Base-by-base conservation (phyloP, 2,797 vertebrate genomes). In the Poeciliopsis paucimaculata region DNA sequence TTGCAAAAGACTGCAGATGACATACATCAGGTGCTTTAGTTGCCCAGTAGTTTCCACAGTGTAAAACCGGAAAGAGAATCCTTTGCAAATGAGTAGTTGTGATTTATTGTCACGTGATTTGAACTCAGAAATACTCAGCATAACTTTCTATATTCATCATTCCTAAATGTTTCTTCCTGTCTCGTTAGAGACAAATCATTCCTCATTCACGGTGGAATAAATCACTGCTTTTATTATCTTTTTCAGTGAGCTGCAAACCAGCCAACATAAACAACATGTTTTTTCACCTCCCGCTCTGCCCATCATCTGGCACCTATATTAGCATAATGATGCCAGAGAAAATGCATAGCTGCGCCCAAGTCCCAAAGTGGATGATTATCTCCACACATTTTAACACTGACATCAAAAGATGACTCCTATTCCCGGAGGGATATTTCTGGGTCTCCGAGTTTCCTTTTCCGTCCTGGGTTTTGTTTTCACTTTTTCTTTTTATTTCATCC, bases 321-420 rank as follows among this genome's bases (percentile, higher is more conserved):
- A 88, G 72, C 73, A 83, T 90, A 92, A 90, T 86, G 74, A 79
- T 80, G 80, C 77, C 6, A 72, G 77, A 79, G 77, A 86, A 89
- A 88, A 87, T 90, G 76, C 87, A 85, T 77, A 80, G 86, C 75
- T 78, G 75, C 72, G 87, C 73, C 84, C 13, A 36, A 83, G 66
- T 91, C 90, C 88, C 91, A 89, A 73, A 86, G 91, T 90, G 87
- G 87, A 91, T 93, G 90, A 91, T 93, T 94, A 92, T 91, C 81
- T 82, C 81, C 78, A 72, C 72, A 85, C 87, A 83, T 90, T 84
- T 90, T 90, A 88, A 87, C 86, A 78, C 76, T 46, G 36, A 87
- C 88, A 91, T 93, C 90, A 91, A 90, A 91, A 85, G 86, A 87
- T 10, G 23, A 72, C 82, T 87, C 62, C 68, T 74, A 71, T 82